phyloP scores from a whole-genome alignment of 1,140 invertebrate species.

The Globodera rostochiensis region DNA sequence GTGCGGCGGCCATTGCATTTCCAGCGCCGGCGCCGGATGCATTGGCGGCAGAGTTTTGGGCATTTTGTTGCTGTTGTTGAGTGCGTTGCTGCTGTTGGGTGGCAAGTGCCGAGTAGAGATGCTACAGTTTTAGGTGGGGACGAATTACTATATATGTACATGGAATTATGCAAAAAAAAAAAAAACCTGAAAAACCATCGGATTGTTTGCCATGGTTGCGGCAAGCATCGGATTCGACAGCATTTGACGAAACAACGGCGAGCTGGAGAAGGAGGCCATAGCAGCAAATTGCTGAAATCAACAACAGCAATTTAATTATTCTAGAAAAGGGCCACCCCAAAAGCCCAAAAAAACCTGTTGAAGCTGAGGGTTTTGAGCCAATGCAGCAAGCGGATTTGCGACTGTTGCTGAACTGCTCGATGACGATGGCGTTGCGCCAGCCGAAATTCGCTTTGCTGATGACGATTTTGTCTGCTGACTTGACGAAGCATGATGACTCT shows the following conservation, averaged over 20 bases:
- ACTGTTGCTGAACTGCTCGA: slow-evolving; percentile 22
- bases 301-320: not conserved
- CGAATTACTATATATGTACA: too few relatives aligned
- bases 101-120: slow-evolving; percentile 20
- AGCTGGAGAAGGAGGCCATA: slow-evolving; percentile 13
- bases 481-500: slow-evolving; percentile 2
- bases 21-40: not conserved
- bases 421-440: not conserved
- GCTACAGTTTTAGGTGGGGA: not conserved
- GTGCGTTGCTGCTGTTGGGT: slow-evolving; percentile 18
- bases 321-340: not conserved
- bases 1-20: slow-evolving; percentile 8
- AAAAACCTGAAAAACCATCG: slow-evolving; percentile 14
- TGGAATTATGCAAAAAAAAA: not conserved
- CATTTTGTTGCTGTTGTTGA: slow-evolving; percentile 24
- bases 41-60: slow-evolving; percentile 4
- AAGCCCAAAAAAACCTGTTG: not conserved
- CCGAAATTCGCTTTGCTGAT: slow-evolving; percentile 16
- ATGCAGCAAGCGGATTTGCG: slow-evolving; percentile 24
- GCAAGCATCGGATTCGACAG: not conserved
- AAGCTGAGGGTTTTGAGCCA: slow-evolving; percentile 15
- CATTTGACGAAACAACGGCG: not conserved
- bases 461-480: not conserved
- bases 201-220: slow-evolving; percentile 3
- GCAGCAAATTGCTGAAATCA: slow-evolving; percentile 24